Conservation (phyloP, 2,113 vertebrate species). For the Pampusana beccarii region DNA sequence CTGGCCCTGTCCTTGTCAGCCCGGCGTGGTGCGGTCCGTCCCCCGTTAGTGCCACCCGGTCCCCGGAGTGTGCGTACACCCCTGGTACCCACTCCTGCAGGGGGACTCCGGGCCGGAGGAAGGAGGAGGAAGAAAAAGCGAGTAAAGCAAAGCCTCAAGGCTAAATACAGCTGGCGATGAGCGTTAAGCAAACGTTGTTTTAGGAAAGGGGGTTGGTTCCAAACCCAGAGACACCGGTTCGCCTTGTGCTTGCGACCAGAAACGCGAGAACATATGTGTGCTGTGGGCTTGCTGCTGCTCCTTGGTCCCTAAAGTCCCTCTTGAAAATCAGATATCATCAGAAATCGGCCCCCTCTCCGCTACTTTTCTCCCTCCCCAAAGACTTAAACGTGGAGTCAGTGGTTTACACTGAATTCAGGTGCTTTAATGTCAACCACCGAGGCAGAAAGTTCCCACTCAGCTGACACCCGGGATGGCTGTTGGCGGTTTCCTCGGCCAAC, state of each 20-base stretch:
- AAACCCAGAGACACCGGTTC: not conserved
- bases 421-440: not conserved
- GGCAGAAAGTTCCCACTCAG: not conserved
- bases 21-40: no score
- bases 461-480: not conserved
- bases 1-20: not conserved
- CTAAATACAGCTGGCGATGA: not conserved
- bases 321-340: not conserved
- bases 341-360: not conserved
- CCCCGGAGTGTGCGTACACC: accelerated
- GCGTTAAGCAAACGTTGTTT: not conserved
- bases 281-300: not conserved
- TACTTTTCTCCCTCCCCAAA: not conserved
- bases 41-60: not conserved
- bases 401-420: not conserved
- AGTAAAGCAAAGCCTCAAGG: not conserved
- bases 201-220: not conserved
- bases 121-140: not conserved
- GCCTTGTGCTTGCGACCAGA: not conserved
- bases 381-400: not conserved
- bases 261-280: accelerated
- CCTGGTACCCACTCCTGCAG: no score
- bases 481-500: no score
- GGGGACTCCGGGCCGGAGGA: no score
- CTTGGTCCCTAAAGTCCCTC: not conserved